Base-by-base conservation (phyloP, 2,113 vertebrate species). In the Chloebia gouldiae region DNA sequence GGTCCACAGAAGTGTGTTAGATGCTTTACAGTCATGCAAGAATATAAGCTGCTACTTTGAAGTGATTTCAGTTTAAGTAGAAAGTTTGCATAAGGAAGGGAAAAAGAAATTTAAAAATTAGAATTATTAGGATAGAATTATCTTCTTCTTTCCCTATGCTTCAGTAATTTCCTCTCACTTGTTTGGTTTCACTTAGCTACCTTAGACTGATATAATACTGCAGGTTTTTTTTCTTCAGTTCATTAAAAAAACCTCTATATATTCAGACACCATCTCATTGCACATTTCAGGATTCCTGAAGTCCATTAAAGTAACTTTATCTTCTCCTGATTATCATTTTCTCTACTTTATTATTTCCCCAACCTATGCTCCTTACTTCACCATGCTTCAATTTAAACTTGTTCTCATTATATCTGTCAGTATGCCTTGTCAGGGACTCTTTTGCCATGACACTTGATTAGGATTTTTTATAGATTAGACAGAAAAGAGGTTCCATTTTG, bases 261-360 rank as follows among this genome's bases (percentile, higher is more conserved):
- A 76, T 81, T 92, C 53, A 61, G 81, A 69, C 8, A 27, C 19
- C 4, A 35, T 61, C 37, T 81, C 19, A 60, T 30, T 65, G 39
- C 11, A 85, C 14, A 80, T 89, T 89, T 84, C 80, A 86, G 10
- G 7, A 84, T 18, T 12, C 65, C 53, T 84, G 35, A 93, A 92
- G 40, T 59, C 51, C 23, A 27, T 93, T 92, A 87, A 84, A 89
- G 18, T n/a, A 79, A 82, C 78, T 91, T 90, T 64, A 76, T 89
- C 77, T 91, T 87, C 75, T 73, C 27, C 37, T 91, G 59, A 85
- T 95, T 79, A 80, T 69, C 53, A 79, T 72, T 79, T 50, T 91
- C 12, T 49, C 44, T 72, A 47, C 49, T 40, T 78, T 89, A 84
- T 88, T 88, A 64, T 93, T 95, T 92, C n/a, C 23, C 16, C 57